Conservation (phyloP, 2,113 vertebrate genomes). For the Morone saxatilis region DNA sequence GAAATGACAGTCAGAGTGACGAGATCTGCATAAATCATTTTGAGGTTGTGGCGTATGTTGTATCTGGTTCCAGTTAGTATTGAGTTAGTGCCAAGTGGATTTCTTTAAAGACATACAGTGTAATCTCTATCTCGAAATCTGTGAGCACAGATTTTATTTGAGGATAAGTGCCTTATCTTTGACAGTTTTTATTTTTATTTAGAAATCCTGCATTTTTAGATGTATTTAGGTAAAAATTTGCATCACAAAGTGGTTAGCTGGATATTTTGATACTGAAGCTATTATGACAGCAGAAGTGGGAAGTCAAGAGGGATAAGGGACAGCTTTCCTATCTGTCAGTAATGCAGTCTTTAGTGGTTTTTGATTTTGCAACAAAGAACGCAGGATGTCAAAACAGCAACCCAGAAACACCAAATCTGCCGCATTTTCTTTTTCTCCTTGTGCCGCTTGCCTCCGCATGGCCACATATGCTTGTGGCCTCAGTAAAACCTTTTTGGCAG, state of each 20-base stretch:
- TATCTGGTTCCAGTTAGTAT: slow-evolving; percentile 48
- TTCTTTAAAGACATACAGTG: slow-evolving; percentile 28
- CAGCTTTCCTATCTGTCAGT: slow-evolving; percentile 25
- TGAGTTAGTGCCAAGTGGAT: slow-evolving; percentile 39
- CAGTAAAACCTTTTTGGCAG: slow-evolving; percentile 73
- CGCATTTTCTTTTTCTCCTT: slow-evolving; percentile 38
- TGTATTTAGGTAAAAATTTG: slow-evolving; percentile 15
- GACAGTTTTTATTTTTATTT: slow-evolving; percentile 3
- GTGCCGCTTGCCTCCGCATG: slow-evolving; percentile 53
- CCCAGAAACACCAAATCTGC: slow-evolving; percentile 47
- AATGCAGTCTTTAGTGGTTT: slow-evolving; percentile 25
- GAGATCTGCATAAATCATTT: slow-evolving; percentile 61
- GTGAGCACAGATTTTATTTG: slow-evolving; percentile 28
- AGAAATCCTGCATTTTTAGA: slow-evolving; percentile 11
- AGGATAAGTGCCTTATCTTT: slow-evolving; percentile 50
- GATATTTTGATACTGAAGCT: slow-evolving; percentile 29
- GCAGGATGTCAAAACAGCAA: slow-evolving; percentile 53
- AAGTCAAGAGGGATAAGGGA: slow-evolving; percentile 13
- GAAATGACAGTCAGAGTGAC: slow-evolving; percentile 56
- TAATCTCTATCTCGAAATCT: slow-evolving; percentile 49
- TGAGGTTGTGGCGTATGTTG: slow-evolving; percentile 35
- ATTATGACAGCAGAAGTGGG: slow-evolving; percentile 23
- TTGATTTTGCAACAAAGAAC: slow-evolving; percentile 45
- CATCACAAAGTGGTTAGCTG: slow-evolving; percentile 14
- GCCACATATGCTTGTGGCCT: slow-evolving; percentile 73